Percentiles rank a stretch among this genome's conserved stretches.
Conservation (phyloP, 2,113 vertebrate species). For the Bolborhynchus lineola region DNA sequence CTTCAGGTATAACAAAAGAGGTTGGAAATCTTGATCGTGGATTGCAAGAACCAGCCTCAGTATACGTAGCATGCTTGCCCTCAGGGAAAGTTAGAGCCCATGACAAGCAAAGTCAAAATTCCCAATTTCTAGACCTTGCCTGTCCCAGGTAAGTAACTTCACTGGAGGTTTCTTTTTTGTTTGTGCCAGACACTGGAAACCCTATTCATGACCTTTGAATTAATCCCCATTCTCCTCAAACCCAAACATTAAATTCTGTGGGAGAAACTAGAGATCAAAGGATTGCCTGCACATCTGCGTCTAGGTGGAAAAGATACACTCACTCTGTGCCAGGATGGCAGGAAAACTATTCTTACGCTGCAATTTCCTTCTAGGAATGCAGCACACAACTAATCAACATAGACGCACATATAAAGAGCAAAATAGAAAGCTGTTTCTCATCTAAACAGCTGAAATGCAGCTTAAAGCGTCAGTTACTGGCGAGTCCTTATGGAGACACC, state of each 20-base stretch:
- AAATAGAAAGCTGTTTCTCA: slow-evolving; percentile 57
- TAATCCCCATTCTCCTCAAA: neutral
- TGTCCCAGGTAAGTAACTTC: slow-evolving; percentile 25
- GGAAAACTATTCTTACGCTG: neutral
- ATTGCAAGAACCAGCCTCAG: neutral
- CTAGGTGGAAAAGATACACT: slow-evolving; percentile 30
- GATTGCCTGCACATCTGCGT: slow-evolving; percentile 8
- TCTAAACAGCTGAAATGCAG: slow-evolving; percentile 59
- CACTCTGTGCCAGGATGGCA: neutral
- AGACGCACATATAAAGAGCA: neutral
- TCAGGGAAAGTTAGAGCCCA: slow-evolving; percentile 34
- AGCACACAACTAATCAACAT: neutral
- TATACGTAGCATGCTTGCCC: neutral
- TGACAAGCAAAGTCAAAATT: slow-evolving; percentile 23
- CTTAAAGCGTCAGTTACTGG: slow-evolving; percentile 31
- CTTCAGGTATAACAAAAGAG: slow-evolving; percentile 21
- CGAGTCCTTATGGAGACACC: slow-evolving; percentile 43
- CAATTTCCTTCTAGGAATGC: slow-evolving; percentile 55
- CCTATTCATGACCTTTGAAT: neutral
- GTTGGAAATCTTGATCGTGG: neutral
- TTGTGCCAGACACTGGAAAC: neutral
- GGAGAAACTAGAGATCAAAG: slow-evolving; percentile 46
- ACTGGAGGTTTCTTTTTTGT: neutral
- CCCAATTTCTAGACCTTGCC: neutral
- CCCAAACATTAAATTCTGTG: neutral